Conservation (phyloP, 2,797 vertebrate species). For the Sternarchorhynchus goeldii region DNA sequence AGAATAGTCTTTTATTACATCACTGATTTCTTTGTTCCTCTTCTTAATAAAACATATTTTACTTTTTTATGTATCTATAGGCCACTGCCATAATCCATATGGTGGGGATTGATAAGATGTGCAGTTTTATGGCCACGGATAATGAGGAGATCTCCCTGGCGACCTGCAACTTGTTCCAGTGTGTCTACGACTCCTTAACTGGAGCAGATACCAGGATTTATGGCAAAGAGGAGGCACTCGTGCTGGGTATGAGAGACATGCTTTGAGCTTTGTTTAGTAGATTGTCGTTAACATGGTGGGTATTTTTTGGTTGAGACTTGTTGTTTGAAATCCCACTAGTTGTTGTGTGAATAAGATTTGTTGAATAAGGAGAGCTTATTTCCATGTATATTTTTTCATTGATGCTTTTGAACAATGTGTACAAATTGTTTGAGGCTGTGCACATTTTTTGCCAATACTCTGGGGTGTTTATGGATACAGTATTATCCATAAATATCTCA, state of each 20-base stretch:
- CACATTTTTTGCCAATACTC: not conserved
- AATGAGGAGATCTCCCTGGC: slow-evolving; percentile 88
- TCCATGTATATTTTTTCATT: not conserved
- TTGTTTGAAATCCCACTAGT: too few relatives aligned
- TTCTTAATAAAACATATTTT: slow-evolving; percentile 9
- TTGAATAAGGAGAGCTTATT: too few relatives aligned
- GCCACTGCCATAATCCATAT: slow-evolving; percentile 85
- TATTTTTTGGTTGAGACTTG: too few relatives aligned
- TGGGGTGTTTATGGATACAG: not conserved
- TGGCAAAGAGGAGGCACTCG: slow-evolving; percentile 89
- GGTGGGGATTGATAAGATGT: slow-evolving; percentile 83
- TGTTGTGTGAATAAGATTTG: too few relatives aligned
- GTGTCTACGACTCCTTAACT: slow-evolving; percentile 86
- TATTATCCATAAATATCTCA: not conserved
- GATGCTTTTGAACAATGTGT: not conserved
- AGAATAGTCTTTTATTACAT: not conserved
- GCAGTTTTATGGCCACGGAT: slow-evolving; percentile 88
- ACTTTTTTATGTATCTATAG: slow-evolving; percentile 65
- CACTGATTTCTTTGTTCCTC: not conserved
- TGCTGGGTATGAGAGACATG: slow-evolving; percentile 62
- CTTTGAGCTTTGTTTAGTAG: not conserved
- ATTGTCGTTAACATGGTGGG: too few relatives aligned
- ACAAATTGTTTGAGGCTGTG: not conserved
- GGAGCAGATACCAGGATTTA: slow-evolving; percentile 84
- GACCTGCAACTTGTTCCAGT: slow-evolving; percentile 89